Base-by-base conservation (phyloP, 2,113 vertebrate species). In the Scalopus aquaticus region DNA sequence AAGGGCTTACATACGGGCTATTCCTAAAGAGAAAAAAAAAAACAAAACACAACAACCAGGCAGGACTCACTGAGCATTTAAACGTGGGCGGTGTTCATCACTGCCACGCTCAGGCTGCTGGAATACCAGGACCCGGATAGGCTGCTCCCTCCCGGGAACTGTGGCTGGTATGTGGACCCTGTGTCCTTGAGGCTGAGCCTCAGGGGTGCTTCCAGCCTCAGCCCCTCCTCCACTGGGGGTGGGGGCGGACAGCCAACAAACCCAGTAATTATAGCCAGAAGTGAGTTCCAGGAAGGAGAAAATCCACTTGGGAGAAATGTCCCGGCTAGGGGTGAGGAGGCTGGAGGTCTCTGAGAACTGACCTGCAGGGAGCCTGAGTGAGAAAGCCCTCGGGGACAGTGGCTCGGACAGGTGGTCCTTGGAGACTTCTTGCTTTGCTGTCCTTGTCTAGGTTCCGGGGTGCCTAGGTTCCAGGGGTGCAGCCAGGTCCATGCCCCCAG, bases 331-430 rank as follows among this genome's bases (percentile, higher is more conserved):
- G 24, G 4, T 9, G 3, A 3, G 30, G 46, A 22, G 19, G 7
- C 58, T n/a, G 6, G 44, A 20, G 24, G 17, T 77, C 44, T 13
- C 32, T 1, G 0, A 60, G 24, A 37, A 9, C 64, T 42, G 44
- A 58, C 65, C 39, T 13, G 80, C 49, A 60, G 54, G 78, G 37
- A 88, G 56, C 22, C n/a, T 10, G 30, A 42, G 76, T 10, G 9
- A 65, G 39, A 37, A 13, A 35, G 22, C n/a, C 35, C 6, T 5
- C 5, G 2, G 46, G 4, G 9, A 19, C 17, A 37, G 42, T 11
- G 19, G 9, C 2, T 0, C 3, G 39, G 26, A 16, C 37, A 19
- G 17, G 9, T 42, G 69, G 20, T 26, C 28, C 20, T 0, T 0
- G 6, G 26, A 35, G 64, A 30, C 15, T 19, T 49, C n/a, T 35